Evolutionary conservation across 1,140 invertebrate species (phyloP), one percentile per base, ranked within the genome.

Genomic region (Lucilia sericata): DNA sequence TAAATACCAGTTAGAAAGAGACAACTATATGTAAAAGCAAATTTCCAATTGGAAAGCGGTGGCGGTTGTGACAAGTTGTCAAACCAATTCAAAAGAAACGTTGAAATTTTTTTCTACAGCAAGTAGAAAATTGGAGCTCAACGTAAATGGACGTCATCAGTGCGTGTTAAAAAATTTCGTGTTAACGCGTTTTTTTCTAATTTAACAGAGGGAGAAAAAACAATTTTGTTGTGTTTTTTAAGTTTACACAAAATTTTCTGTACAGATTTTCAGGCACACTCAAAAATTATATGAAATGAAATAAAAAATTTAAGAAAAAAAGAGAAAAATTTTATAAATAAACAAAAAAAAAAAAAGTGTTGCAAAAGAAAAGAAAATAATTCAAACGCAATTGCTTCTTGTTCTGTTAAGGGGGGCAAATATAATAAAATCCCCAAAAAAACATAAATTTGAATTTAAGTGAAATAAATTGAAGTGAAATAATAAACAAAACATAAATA

Each of bases 121-220:
- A 78, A 78, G 75, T 78, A 42, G 75, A 78, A 78, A 78, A 78
- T 78, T 78, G 75, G 75, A 78, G 75, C 75, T 78, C 47, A 49
- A n/a, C 75, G 75, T n/a, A 42, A n/a, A 49, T 25, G 75, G 75
- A 36, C 75, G 75, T 78, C 75, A 25, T 36, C 12, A 25, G 5
- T 42, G 25, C 34, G 34, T 49, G 75, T 78, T 49, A 30, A 25
- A 8, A n/a, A 70, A 70, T 10, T 70, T 10, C 65, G 65, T 70
- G 12, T 70, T 21, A 70, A 70, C 65, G 65, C 65, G 65, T 70
- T 70, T 12, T 70, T 60, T 60, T 70, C 19, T 70, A 55, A 55
- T 55, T 55, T 17, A 55, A 10, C 5, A 42, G 7, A 30, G 25
- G 25, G 5, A 42, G 42, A 42, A 42, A 42, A 30, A 30, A 30